A percentile compares a stretch with the other conserved stretches of the same genome.
These are phyloP conservation scores for Xestia xanthographa DNA, from an alignment of 2,888 invertebrate species.

Conservation along the genomic window DNA sequence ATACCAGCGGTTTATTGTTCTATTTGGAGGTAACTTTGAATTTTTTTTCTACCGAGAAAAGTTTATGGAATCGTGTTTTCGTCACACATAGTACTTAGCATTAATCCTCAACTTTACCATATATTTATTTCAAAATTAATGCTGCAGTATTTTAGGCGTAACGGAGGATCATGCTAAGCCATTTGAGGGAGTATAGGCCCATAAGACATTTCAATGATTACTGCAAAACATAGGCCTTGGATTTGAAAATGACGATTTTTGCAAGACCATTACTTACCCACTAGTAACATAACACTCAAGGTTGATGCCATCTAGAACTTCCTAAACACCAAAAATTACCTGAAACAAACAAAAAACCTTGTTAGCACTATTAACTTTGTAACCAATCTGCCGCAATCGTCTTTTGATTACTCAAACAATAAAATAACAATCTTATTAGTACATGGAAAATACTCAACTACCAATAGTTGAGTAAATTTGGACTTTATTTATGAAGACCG, in stretches of 20 bases:
- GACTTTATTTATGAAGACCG: background rate
- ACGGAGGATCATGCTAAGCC: no score
- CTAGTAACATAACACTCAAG: constrained; percentile 19
- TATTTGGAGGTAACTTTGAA: no score
- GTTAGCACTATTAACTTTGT: constrained; percentile 5
- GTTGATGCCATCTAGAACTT: constrained; percentile 15
- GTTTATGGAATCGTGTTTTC: no score
- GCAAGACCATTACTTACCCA: background rate
- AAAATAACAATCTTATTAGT: constrained; percentile 16
- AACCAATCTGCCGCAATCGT: constrained; percentile 22
- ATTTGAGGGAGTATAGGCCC: no score
- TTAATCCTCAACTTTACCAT: no score
- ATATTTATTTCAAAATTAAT: no score
- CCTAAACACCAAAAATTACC: constrained; percentile 25
- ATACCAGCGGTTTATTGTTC: no score
- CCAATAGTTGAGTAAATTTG: background rate
- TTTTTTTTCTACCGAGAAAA: no score
- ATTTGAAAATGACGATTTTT: background rate
- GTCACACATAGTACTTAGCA: no score
- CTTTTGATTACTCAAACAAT: constrained; percentile 44
- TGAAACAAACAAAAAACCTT: constrained; percentile 36
- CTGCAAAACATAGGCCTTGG: background rate
- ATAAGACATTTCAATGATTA: background rate
- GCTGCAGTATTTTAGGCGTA: no score
- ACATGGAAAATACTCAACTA: background rate